Evolutionary conservation across 2,888 invertebrate genomes (phyloP).

Genomic region (Trachelus iudaicus): DNA sequence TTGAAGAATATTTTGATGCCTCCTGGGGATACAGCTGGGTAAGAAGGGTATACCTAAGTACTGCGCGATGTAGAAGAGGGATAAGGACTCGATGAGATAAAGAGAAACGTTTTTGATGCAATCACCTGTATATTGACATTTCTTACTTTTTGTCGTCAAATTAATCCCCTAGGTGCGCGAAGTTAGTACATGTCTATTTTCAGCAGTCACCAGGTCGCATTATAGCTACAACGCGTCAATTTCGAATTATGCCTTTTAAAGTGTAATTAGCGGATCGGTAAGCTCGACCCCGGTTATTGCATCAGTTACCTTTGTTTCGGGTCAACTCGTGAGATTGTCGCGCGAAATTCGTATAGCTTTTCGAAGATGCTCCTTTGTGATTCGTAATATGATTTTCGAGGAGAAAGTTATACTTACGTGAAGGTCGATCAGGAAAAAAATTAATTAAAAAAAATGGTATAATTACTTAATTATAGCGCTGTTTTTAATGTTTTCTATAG

Average conservation of each 20-base stretch:
- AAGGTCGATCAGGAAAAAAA: neutral
- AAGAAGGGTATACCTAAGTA: neutral
- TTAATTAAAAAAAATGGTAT: neutral
- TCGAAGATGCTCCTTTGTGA: neutral
- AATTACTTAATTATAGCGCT: neutral
- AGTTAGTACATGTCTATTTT: neutral
- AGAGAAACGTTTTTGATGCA: neutral
- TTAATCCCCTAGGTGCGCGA: neutral
- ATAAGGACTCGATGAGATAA: neutral
- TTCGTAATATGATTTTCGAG: too few relatives aligned
- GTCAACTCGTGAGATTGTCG: neutral
- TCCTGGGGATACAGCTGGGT: conserved; percentile 16
- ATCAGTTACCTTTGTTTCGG: neutral
- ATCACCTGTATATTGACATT: conserved; percentile 1
- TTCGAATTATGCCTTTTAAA: neutral
- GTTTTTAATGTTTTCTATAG: neutral
- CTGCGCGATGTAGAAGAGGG: neutral
- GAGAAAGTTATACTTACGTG: too few relatives aligned
- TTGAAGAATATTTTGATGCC: conserved; percentile 49
- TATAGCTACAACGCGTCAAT: neutral
- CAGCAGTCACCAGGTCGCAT: neutral
- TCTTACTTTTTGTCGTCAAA: neutral
- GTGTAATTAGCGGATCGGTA: neutral
- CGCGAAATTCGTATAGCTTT: neutral
- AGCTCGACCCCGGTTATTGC: neutral